Evolutionary conservation across 2,797 vertebrate genomes (phyloP), one percentile per base, ranked within the genome.

Genomic region (Trematomus bernacchii): DNA sequence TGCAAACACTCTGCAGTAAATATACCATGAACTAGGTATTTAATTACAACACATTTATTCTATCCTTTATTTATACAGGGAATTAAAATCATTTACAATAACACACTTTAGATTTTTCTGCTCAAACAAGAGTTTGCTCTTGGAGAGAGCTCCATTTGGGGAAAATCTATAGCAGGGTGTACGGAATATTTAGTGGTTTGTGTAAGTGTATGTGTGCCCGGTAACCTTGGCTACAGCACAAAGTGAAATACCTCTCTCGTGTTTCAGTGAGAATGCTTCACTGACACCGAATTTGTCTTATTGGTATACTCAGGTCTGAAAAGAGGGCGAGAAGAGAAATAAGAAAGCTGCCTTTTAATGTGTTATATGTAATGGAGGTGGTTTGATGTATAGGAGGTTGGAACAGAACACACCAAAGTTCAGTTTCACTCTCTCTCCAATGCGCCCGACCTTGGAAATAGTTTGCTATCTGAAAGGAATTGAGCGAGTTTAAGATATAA

Each of bases 171-270:
- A 75, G 53, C 64, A 63, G 65, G 40, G 61, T 59, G 47, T 52
- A 30, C 65, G 47, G 69, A 76, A 75, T 63, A 71, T 67, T 67
- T 74, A 76, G 42, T 40, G 43, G 47, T 54, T 55, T 47, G 54
- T 44, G 58, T 43, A 33, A 43, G 44, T 30, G 47, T 59, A 37
- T 75, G 54, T 73, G 66, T 60, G 52, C 27, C 46, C 63, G 43
- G 66, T 76, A 77, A 57, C 70, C 69, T 76, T 82, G 76, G 73
- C 73, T 52, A 68, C 63, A 40, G 53, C 60, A 70, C 62, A 69
- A 73, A 70, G 47, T 63, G 58, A 80, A 79, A 71, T 62, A 66
- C 53, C 57, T 67, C 44, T 58, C 50, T 46, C 12, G 15, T 37
- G 64, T 72, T 19, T 60, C 37, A 61, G 54, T 37, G 77, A 66